These are phyloP conservation scores for Diploptera punctata DNA, from an alignment of 2,888 invertebrate species.

Conservation along the genomic window DNA sequence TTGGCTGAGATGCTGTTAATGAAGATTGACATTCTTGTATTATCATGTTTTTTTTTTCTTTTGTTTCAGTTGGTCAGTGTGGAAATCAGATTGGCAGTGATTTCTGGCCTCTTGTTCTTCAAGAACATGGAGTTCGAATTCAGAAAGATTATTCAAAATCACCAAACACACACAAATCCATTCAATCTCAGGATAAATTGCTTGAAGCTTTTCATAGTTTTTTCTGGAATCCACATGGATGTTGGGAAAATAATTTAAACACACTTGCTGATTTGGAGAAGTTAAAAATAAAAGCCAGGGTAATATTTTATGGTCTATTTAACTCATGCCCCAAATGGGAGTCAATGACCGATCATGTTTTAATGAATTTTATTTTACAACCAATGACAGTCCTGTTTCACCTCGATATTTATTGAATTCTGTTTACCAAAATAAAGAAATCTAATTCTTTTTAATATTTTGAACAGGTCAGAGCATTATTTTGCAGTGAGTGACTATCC, in stretches of 20 bases:
- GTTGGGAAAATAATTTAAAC: slow-evolving; percentile 46
- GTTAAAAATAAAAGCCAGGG: slow-evolving; percentile 60
- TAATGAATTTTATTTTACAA: no score
- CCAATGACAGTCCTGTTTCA: no score
- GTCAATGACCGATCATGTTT: no score
- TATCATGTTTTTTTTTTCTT: slow-evolving; percentile 14
- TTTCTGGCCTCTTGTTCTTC: slow-evolving; percentile 60
- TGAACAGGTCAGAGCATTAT: no score
- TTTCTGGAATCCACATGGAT: slow-evolving; percentile 54
- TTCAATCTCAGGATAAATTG: slow-evolving; percentile 48
- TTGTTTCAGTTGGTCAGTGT: slow-evolving; percentile 62
- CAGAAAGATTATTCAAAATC: slow-evolving; percentile 47
- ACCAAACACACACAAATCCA: slow-evolving; percentile 45
- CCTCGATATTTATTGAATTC: no score
- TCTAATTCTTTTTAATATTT: no score
- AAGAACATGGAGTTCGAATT: slow-evolving; percentile 58
- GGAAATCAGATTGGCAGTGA: slow-evolving; percentile 64
- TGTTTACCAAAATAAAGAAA: no score
- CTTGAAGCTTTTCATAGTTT: slow-evolving; percentile 59
- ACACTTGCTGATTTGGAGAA: slow-evolving; percentile 54
- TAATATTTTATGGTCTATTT: no score
- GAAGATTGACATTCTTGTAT: no score
- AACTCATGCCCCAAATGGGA: no score
- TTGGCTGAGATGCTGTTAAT: no score
- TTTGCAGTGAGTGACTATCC: no score